Conservation (phyloP, 1,140 invertebrate genomes). For the Papilio polyxenes region DNA sequence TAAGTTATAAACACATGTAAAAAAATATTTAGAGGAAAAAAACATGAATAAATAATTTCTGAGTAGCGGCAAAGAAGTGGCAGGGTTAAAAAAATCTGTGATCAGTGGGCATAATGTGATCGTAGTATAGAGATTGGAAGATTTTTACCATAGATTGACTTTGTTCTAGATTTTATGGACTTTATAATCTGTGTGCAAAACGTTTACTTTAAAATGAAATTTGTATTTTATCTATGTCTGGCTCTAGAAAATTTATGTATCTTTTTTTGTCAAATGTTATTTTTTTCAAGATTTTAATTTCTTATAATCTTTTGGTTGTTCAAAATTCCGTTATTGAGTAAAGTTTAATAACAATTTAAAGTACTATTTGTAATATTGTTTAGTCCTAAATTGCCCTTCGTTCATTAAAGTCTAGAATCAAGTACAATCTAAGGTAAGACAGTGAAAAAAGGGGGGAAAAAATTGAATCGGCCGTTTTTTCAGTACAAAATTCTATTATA, state of each 20-base stretch:
- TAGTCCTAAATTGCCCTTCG: not conserved
- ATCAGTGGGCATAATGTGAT: constrained; percentile 60
- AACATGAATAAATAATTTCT: not conserved
- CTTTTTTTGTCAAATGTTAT: too few relatives aligned
- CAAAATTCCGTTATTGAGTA: too few relatives aligned
- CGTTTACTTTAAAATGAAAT: too few relatives aligned
- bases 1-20: not conserved
- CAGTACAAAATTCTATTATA: constrained; percentile 51
- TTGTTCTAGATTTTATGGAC: constrained; percentile 27
- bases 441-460: constrained; percentile 25
- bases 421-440: constrained; percentile 27
- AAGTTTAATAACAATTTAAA: not conserved
- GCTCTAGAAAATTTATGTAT: too few relatives aligned
- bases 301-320: too few relatives aligned
- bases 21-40: not conserved
- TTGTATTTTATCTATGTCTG: too few relatives aligned
- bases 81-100: constrained; percentile 63
- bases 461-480: constrained; percentile 43
- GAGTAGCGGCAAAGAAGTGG: constrained; percentile 40
- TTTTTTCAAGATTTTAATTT: too few relatives aligned
- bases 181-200: not conserved
- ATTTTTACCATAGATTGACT: constrained; percentile 38
- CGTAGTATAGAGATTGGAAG: constrained; percentile 50
- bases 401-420: constrained; percentile 32
- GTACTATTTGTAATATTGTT: too few relatives aligned